phyloP scores from a whole-genome alignment of 2,113 vertebrate species.

The Nycticryphes semicollaris region DNA sequence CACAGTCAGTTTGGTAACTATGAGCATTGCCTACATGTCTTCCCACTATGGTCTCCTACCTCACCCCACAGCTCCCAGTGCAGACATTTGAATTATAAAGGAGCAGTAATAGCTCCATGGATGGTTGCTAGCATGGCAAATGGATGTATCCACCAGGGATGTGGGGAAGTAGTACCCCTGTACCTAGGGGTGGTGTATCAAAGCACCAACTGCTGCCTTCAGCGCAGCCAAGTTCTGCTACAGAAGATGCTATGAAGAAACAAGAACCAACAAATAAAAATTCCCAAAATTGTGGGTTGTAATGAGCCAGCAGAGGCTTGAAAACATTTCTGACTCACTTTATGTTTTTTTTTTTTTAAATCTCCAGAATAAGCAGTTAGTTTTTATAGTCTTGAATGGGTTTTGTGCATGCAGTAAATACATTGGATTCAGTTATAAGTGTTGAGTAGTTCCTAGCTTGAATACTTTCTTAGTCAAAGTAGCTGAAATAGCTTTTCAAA shows the following conservation, averaged over 20 bases:
- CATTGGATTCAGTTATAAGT: not conserved
- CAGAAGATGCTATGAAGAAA: not conserved
- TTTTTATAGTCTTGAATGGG: not conserved
- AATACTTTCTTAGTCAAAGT: not conserved
- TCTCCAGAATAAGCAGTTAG: not conserved
- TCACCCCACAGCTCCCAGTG: not conserved
- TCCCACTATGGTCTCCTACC: not conserved
- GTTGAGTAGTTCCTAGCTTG: not conserved
- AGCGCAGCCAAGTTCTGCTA: not conserved
- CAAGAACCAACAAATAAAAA: not conserved
- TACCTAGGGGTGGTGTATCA: not conserved
- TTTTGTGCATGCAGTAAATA: not conserved
- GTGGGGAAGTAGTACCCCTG: accelerated
- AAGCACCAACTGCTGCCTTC: not conserved
- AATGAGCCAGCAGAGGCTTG: not conserved
- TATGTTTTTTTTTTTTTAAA: not conserved
- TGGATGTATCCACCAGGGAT: not conserved
- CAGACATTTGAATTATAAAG: not conserved
- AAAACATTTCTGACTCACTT: slow-evolving; percentile 2
- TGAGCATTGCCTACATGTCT: not conserved
- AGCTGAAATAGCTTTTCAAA: not conserved
- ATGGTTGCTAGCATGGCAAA: not conserved
- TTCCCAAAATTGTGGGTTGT: not conserved
- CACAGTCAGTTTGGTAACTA: not conserved
- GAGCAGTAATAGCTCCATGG: not conserved